Evolutionary conservation across 2,888 invertebrate species (phyloP).

Genomic region (Ditula angustiorana): DNA sequence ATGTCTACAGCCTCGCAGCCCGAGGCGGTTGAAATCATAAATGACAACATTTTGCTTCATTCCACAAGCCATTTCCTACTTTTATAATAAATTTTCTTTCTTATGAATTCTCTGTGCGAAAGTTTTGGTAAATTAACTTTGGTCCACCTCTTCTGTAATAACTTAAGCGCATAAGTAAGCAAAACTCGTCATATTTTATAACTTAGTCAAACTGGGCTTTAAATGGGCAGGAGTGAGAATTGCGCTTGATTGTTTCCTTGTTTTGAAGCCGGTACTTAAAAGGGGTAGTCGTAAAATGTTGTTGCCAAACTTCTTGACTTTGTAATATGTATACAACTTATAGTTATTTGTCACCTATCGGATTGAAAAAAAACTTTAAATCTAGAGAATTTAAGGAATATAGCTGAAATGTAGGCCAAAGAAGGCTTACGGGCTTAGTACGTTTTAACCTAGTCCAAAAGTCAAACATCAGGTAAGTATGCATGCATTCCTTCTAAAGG

Average conservation of each 20-base stretch:
- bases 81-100: constrained; percentile 14
- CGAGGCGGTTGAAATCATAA: constrained; percentile 4
- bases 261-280: neutral
- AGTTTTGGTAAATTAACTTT: constrained; percentile 29
- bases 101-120: constrained; percentile 4
- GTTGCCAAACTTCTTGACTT: neutral
- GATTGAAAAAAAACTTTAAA: too few species aligned
- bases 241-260: constrained; percentile 13
- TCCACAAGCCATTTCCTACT: constrained; percentile 24
- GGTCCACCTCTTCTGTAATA: constrained; percentile 20
- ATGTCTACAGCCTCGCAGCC: neutral
- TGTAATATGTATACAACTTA: neutral
- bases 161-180: constrained; percentile 36
- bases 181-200: constrained; percentile 26
- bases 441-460: too few species aligned
- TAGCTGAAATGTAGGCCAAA: too few species aligned
- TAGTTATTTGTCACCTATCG: neutral
- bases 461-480: too few species aligned
- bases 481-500: too few species aligned
- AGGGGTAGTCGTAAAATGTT: neutral
- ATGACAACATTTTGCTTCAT: constrained; percentile 27
- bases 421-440: too few species aligned
- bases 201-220: constrained; percentile 18
- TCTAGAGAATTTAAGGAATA: too few species aligned
- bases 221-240: constrained; percentile 10